A percentile compares a stretch with the other conserved stretches of the same genome.
Evolutionary conservation across 1,140 invertebrate species (phyloP).

Genomic region (Atta texana): DNA sequence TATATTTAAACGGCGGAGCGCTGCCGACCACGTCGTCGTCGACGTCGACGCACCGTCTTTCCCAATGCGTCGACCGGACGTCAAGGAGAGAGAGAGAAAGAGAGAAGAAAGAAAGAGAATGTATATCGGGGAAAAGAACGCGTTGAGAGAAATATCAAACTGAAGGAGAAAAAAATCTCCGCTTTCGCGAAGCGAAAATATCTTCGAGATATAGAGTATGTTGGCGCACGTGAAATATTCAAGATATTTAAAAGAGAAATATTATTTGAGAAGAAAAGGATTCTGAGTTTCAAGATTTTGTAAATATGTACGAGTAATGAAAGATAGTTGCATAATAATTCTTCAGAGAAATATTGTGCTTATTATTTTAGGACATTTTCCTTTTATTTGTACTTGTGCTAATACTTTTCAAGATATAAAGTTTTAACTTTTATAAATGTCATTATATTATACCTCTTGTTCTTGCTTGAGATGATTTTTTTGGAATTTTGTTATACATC

Average conservation of each 20-base stretch:
- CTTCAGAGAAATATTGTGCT: neutral
- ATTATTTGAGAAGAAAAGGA: constrained; percentile 20
- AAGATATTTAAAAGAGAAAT: constrained; percentile 46
- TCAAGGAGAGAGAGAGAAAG: constrained; percentile 34
- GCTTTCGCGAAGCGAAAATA: constrained; percentile 52
- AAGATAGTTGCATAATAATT: constrained; percentile 27
- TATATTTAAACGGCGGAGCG: constrained; percentile 84
- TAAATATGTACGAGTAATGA: constrained; percentile 13
- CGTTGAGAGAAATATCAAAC: constrained; percentile 25
- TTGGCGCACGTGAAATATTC: constrained; percentile 53
- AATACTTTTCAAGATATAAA: neutral
- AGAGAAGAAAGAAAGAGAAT: constrained; percentile 46
- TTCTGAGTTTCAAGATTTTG: constrained; percentile 27
- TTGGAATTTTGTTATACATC: neutral
- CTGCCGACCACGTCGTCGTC: constrained; percentile 48
- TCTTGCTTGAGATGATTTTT: neutral
- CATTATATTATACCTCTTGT: neutral
- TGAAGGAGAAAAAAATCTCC: constrained; percentile 21
- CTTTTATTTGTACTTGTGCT: neutral
- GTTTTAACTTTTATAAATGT: neutral
- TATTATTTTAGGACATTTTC: neutral
- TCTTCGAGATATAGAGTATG: constrained; percentile 3
- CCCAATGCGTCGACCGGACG: constrained; percentile 44
- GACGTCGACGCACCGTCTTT: constrained; percentile 75
- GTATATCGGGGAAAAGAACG: neutral